A percentile compares a stretch with the other conserved stretches of the same genome.
Evolutionary conservation across 2,113 vertebrate genomes (phyloP).

Genomic region (Mystacornis crossleyi): DNA sequence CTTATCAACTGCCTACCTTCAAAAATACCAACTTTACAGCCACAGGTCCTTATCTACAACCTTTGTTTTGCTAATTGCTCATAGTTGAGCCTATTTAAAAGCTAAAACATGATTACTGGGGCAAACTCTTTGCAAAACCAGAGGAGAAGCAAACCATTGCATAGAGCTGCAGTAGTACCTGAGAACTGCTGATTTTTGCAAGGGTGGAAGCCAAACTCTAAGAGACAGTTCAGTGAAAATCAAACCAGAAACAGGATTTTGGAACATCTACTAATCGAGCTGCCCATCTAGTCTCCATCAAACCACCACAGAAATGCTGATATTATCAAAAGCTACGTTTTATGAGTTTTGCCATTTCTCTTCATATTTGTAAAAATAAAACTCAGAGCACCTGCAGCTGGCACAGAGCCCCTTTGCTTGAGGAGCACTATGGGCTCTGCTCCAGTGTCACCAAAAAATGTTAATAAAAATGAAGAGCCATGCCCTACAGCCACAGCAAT

Average conservation of each 20-base stretch:
- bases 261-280: not conserved
- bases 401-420: not conserved
- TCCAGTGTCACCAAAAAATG: not conserved
- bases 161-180: accelerated
- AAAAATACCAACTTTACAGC: not conserved
- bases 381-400: not conserved
- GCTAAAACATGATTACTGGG: not conserved
- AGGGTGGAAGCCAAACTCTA: not conserved
- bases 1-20: not conserved
- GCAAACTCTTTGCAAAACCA: not conserved
- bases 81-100: not conserved
- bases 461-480: not conserved
- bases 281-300: not conserved
- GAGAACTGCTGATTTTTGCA: not conserved
- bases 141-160: not conserved
- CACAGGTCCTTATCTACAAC: not conserved
- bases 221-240: not conserved
- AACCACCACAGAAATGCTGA: not conserved
- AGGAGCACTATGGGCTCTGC: not conserved
- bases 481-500: not conserved
- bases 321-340: not conserved
- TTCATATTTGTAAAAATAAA: not conserved
- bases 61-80: not conserved
- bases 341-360: not conserved
- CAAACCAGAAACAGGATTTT: not conserved